Percentiles rank a stretch among this genome's conserved stretches.
phyloP scores from a whole-genome alignment of 1,140 invertebrate genomes.

The Melipona quadrifasciata region DNA sequence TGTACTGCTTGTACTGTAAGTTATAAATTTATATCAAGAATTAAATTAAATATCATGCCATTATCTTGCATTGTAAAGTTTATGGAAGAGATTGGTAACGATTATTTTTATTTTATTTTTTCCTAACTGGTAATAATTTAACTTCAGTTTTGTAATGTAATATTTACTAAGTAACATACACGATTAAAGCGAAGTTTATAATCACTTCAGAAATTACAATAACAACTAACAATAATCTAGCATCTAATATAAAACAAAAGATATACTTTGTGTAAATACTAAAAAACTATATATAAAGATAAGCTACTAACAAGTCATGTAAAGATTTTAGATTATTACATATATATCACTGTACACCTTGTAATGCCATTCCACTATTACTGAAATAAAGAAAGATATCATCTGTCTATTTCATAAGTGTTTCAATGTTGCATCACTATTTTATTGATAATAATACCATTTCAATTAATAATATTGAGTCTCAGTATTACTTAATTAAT shows the following conservation, averaged over 20 bases:
- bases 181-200: constrained; percentile 57
- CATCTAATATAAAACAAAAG: constrained; percentile 32
- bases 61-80: constrained; percentile 38
- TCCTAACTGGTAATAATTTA: not conserved
- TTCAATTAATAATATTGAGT: constrained; percentile 1
- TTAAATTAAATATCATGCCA: constrained; percentile 40
- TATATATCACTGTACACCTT: constrained; percentile 74
- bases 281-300: constrained; percentile 54
- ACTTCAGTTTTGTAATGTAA: constrained; percentile 12
- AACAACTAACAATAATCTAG: constrained; percentile 41
- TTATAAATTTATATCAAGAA: constrained; percentile 1
- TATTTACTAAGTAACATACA: constrained; percentile 26
- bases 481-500: no score
- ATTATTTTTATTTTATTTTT: not conserved
- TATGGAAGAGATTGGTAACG: constrained; percentile 25
- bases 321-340: constrained; percentile 71
- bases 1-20: not conserved
- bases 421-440: constrained; percentile 2
- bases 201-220: constrained; percentile 46
- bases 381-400: constrained; percentile 75
- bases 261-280: constrained; percentile 73
- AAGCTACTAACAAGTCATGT: constrained; percentile 68
- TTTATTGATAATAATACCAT: not conserved
- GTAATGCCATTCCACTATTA: constrained; percentile 76
- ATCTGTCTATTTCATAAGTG: constrained; percentile 55